Evolutionary conservation across 2,113 vertebrate genomes (phyloP).

Genomic region (Balaenoptera acutorostrata): DNA sequence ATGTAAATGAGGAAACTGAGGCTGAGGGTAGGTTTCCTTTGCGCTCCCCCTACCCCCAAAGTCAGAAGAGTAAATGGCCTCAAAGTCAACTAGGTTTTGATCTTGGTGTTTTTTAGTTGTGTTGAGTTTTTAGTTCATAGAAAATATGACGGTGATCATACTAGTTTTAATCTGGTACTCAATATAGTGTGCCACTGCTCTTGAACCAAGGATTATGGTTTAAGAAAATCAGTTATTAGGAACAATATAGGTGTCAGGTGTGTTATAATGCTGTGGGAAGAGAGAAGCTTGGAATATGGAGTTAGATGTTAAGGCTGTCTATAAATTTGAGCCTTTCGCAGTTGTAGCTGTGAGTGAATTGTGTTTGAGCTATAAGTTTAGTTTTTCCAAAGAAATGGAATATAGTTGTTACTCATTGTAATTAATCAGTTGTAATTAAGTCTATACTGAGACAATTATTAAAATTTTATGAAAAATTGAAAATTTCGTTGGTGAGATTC

Average conservation of each 20-base stretch:
- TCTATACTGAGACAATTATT: neutral
- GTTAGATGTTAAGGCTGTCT: neutral
- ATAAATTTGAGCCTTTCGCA: neutral
- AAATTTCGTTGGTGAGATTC: neutral
- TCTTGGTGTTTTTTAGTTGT: neutral
- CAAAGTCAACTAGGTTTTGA: neutral
- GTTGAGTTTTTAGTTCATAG: neutral
- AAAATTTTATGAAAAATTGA: neutral
- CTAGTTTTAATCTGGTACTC: neutral
- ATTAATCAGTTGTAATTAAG: neutral
- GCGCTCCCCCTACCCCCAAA: neutral
- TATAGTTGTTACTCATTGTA: neutral
- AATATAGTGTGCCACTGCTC: neutral
- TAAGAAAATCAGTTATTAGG: slow-evolving; percentile 9
- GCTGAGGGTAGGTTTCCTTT: neutral
- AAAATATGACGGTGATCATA: neutral
- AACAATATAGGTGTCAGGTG: neutral
- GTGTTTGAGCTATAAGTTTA: neutral
- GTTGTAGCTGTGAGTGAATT: neutral
- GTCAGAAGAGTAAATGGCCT: neutral
- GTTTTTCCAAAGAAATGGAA: neutral
- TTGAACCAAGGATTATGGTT: neutral
- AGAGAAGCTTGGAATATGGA: neutral
- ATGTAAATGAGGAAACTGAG: slow-evolving; percentile 4
- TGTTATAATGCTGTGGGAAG: neutral